Evolutionary conservation across 2,797 vertebrate genomes (phyloP).

Genomic region (Intellagama lesueurii): DNA sequence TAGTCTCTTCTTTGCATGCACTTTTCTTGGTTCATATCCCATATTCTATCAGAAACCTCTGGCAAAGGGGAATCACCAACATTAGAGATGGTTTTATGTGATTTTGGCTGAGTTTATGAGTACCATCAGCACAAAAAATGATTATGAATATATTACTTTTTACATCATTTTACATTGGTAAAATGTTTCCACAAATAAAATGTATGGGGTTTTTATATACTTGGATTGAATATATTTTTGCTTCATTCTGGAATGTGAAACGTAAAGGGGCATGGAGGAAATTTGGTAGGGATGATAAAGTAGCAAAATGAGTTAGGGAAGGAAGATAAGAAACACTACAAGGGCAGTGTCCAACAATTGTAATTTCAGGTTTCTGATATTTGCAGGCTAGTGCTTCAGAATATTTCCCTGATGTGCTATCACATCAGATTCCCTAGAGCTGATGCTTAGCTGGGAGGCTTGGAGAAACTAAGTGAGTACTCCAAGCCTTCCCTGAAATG

Average conservation of each 20-base stretch:
- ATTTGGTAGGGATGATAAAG: neutral
- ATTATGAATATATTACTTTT: neutral
- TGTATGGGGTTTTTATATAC: neutral
- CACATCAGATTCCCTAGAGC: neutral
- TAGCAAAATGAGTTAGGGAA: neutral
- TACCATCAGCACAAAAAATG: neutral
- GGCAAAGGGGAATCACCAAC: neutral
- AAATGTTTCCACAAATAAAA: neutral
- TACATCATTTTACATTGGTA: neutral
- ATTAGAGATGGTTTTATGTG: neutral
- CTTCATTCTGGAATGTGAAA: neutral
- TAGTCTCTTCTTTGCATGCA: neutral
- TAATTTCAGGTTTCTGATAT: neutral
- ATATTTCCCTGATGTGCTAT: neutral
- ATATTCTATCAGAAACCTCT: neutral
- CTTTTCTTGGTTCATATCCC: neutral
- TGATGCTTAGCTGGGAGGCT: neutral
- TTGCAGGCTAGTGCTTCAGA: constrained; percentile 3
- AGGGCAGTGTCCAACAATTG: neutral
- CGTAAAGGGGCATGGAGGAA: neutral
- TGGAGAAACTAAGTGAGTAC: neutral
- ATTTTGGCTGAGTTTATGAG: neutral
- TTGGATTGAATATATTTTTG: neutral
- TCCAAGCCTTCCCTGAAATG: neutral
- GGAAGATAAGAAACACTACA: neutral